Evolutionary conservation across 2,113 vertebrate species (phyloP), one percentile per base, ranked within the genome.

Genomic region (Puntigrus tetrazona): DNA sequence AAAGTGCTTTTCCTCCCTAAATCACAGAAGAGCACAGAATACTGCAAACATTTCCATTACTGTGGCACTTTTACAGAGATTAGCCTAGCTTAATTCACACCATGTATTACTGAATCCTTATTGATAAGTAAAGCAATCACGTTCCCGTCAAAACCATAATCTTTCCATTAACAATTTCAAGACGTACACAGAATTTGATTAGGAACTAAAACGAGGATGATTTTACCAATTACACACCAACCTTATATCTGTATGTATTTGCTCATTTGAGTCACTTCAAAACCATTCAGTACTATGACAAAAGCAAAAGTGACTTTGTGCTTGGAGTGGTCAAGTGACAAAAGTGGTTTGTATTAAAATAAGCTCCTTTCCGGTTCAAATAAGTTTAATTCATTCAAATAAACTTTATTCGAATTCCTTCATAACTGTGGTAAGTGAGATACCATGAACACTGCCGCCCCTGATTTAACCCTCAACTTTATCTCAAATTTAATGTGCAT

Each of bases 281-380:
- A 11, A 78, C 22, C 7, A 14, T 55, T 38, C 16, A 8, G 7
- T 57, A 43, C 25, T 13, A 57, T 20, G 22, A 43, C 76, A 41
- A 59, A 59, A 41, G n/a, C 55, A 79, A 61, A 59, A 43, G n/a
- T 63, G 14, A 63, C 11, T 16, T 74, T 57, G 76, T 63, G 57
- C 77, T 76, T 29, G 1, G 36, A 79, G n/a, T 63, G 57, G 77
- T 65, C 38, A 45, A 61, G 63, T 25, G 9, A 14, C 14, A 63
- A 76, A 29, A 76, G 47, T 55, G 74, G 18, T 76, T 31, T 50
- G 27, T 47, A 31, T 75, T 52, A 34, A 34, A 34, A 67, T 63
- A 20, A 29, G 55, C 18, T 34, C 3, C 52, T 34, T 55, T n/a
- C 41, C 7, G n/a, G 3, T 57, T 38, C 50, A 78, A 57, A 36